Evolutionary conservation across 2,113 vertebrate genomes (phyloP).

Genomic region (Polyodon spathula): DNA sequence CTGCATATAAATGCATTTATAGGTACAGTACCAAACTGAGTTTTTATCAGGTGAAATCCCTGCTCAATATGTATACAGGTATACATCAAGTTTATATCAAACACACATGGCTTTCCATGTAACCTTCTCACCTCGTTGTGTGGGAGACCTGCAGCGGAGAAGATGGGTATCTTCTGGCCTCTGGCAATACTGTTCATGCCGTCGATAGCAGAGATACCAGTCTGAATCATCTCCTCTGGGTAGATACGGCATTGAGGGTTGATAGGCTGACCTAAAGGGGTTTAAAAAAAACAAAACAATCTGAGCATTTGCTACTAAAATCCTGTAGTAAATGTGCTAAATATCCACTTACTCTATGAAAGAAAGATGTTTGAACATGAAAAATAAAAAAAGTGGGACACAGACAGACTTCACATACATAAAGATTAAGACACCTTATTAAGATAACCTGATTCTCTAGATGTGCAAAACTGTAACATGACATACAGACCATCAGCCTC

Average conservation of each 20-base stretch:
- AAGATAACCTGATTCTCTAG: too few relatives aligned
- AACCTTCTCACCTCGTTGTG: slow-evolving; percentile 58
- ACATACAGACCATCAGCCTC: too few relatives aligned
- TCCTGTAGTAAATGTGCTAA: background rate
- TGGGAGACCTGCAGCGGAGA: slow-evolving; percentile 67
- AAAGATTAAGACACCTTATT: too few relatives aligned
- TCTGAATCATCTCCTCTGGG: slow-evolving; percentile 74
- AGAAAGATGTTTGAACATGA: too few relatives aligned
- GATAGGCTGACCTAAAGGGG: slow-evolving; percentile 58
- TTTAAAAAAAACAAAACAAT: background rate
- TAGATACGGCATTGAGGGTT: slow-evolving; percentile 73
- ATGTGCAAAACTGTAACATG: too few relatives aligned
- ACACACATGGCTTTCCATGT: background rate
- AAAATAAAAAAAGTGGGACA: too few relatives aligned
- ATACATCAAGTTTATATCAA: background rate
- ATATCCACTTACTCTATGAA: too few relatives aligned
- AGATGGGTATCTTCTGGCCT: slow-evolving; percentile 73
- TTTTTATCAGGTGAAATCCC: too few relatives aligned
- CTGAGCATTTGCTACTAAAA: background rate
- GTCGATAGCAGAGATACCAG: slow-evolving; percentile 67
- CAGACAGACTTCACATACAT: too few relatives aligned
- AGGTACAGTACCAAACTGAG: too few relatives aligned
- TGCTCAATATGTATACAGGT: too few relatives aligned
- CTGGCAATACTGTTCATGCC: slow-evolving; percentile 72
- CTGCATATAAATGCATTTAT: too few relatives aligned